phyloP scores from a whole-genome alignment of 2,888 invertebrate species.

The Caenorhabditis doughertyi region DNA sequence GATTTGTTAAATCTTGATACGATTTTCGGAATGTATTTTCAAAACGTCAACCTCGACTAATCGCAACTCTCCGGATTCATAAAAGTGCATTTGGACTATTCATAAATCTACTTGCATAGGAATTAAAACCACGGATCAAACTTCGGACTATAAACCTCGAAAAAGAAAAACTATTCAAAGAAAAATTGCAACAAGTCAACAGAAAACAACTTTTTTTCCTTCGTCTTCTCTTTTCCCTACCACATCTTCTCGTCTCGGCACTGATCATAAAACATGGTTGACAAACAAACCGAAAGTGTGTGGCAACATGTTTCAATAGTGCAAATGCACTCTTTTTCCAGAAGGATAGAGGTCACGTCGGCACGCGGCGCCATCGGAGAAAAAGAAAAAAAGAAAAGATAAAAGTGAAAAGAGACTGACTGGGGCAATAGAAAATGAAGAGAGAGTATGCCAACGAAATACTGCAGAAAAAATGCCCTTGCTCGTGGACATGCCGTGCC shows the following conservation, averaged over 20 bases:
- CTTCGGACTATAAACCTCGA: neutral
- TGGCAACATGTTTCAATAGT: slow-evolving; percentile 58
- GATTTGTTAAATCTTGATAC: too few species aligned
- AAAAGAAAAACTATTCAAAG: slow-evolving; percentile 19
- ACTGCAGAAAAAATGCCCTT: slow-evolving; percentile 34
- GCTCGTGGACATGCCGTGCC: slow-evolving; percentile 31
- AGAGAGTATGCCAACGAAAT: slow-evolving; percentile 20
- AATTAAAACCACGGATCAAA: neutral
- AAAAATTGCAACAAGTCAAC: slow-evolving; percentile 13
- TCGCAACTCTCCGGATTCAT: slow-evolving; percentile 10
- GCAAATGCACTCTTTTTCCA: slow-evolving; percentile 54
- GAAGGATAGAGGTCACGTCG: slow-evolving; percentile 56
- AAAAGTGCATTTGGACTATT: slow-evolving; percentile 10
- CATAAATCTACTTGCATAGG: neutral
- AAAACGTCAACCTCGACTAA: slow-evolving; percentile 3
- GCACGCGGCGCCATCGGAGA: slow-evolving; percentile 28
- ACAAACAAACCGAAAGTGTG: slow-evolving; percentile 47
- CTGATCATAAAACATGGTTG: slow-evolving; percentile 54
- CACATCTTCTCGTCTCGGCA: slow-evolving; percentile 20
- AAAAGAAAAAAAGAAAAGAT: slow-evolving; percentile 3
- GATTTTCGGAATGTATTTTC: neutral
- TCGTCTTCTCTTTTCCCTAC: neutral
- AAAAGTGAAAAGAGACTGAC: slow-evolving; percentile 3
- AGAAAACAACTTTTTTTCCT: neutral
- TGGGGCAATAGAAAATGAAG: slow-evolving; percentile 17